phyloP scores from a whole-genome alignment of 2,113 vertebrate species.

The Tamias sibiricus region DNA sequence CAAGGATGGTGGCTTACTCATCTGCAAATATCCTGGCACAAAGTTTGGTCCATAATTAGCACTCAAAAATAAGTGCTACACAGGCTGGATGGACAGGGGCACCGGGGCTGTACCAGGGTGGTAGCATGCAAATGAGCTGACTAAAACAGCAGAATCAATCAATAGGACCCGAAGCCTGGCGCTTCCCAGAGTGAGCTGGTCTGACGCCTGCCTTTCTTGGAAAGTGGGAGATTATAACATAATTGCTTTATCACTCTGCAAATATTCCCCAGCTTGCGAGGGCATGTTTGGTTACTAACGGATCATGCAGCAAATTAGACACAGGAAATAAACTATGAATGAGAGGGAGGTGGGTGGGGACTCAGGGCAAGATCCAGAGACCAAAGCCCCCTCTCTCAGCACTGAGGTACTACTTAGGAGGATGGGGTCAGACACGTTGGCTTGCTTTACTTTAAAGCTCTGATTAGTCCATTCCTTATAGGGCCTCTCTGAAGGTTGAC shows the following conservation, averaged over 20 bases:
- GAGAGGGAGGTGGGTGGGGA: neutral
- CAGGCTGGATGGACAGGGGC: neutral
- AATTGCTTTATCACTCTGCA: conserved; percentile 60
- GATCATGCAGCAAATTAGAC: conserved; percentile 60
- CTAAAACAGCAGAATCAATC: neutral
- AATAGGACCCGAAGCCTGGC: neutral
- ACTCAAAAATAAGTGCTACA: neutral
- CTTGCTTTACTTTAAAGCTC: neutral
- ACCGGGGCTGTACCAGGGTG: neutral
- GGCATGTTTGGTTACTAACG: conserved; percentile 72
- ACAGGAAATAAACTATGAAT: conserved; percentile 60
- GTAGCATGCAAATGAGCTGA: neutral
- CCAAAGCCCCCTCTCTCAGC: neutral
- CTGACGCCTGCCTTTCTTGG: neutral
- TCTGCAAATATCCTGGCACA: neutral
- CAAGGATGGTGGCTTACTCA: neutral
- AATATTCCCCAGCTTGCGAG: conserved; percentile 68
- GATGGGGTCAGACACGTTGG: neutral
- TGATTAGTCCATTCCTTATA: neutral
- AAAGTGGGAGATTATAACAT: conserved; percentile 49
- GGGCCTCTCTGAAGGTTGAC: neutral
- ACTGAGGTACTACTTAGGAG: neutral
- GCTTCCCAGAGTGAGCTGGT: neutral
- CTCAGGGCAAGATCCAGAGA: conserved; percentile 35
- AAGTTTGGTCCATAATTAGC: neutral